phyloP scores from a whole-genome alignment of 2,797 vertebrate genomes.

The Diceros bicornis region DNA sequence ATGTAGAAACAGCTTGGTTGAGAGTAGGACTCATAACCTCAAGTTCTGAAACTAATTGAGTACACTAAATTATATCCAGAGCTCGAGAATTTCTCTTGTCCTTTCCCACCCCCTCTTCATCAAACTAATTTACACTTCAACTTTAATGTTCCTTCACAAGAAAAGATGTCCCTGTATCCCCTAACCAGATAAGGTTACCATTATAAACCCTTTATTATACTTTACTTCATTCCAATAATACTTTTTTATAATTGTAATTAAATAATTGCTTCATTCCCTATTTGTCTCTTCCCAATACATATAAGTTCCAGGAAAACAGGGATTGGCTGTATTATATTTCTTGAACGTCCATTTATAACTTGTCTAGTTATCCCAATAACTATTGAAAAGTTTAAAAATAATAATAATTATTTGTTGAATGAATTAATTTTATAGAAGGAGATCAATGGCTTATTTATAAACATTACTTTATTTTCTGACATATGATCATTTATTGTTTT shows the following conservation, averaged over 20 bases:
- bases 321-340: neutral
- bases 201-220: neutral
- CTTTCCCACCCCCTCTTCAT: neutral
- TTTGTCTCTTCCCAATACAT: neutral
- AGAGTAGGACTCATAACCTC: neutral
- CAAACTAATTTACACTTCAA: neutral
- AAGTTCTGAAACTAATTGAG: neutral
- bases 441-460: conserved; percentile 21
- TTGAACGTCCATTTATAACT: neutral
- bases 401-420: neutral
- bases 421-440: neutral
- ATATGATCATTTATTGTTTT: neutral
- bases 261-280: neutral
- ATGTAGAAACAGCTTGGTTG: neutral
- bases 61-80: neutral
- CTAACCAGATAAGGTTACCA: neutral
- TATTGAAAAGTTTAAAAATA: neutral
- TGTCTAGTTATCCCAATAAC: neutral
- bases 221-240: neutral
- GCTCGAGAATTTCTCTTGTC: neutral
- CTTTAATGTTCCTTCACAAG: neutral
- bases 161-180: neutral
- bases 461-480: neutral
- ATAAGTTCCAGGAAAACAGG: neutral
- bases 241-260: neutral